These are phyloP conservation scores for Cephalopholis sonnerati DNA, from an alignment of 2,113 vertebrate species.

Conservation along the genomic window DNA sequence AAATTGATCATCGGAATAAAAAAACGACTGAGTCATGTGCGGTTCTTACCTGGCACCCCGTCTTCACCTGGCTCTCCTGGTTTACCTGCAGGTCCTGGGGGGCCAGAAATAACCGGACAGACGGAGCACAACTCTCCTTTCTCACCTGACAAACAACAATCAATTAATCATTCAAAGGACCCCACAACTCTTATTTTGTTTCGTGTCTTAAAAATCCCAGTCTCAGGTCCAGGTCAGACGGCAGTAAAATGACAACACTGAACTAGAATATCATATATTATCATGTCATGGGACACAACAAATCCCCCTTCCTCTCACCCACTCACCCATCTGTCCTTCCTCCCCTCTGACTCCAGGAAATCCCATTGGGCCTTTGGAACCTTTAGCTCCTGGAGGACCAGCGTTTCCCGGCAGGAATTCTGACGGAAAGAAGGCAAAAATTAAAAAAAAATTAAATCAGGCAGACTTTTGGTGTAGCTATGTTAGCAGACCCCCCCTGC, in stretches of 20 bases:
- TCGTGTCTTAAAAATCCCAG: neutral
- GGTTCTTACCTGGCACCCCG: slow-evolving; percentile 71
- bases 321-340: slow-evolving; percentile 63
- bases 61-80: slow-evolving; percentile 66
- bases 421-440: slow-evolving; percentile 18
- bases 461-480: neutral
- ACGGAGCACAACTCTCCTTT: slow-evolving; percentile 69
- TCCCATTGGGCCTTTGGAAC: slow-evolving; percentile 58
- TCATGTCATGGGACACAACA: neutral
- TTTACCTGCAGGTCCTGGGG: slow-evolving; percentile 60
- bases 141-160: slow-evolving; percentile 67
- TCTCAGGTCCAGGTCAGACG: neutral
- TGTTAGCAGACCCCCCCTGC: neutral
- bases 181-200: neutral
- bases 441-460: accelerated
- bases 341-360: slow-evolving; percentile 52
- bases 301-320: neutral
- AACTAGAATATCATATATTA: neutral
- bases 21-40: neutral
- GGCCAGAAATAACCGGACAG: slow-evolving; percentile 12
- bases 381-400: slow-evolving; percentile 65
- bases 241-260: no score
- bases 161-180: neutral
- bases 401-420: slow-evolving; percentile 35
- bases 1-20: neutral